Evolutionary conservation across 2,113 vertebrate species (phyloP), one percentile per base, ranked within the genome.

Genomic region (Thryonomys swinderianus): DNA sequence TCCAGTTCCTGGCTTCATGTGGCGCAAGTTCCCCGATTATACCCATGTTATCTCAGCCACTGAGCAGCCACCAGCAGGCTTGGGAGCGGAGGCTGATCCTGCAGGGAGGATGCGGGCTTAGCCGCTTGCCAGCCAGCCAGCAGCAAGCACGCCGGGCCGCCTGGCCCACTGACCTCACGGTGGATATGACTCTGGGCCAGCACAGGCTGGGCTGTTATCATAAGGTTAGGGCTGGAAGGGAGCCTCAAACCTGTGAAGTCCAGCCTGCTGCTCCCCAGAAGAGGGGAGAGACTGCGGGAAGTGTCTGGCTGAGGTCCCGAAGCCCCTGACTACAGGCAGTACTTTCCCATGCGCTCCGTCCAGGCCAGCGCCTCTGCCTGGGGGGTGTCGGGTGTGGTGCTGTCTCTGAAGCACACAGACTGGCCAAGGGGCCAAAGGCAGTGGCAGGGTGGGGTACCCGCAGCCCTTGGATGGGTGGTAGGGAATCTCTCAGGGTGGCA

Each of bases 1-100:
- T 98, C 98, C 97, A 85, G 98, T 98, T 98, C 97, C 94, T 34
- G 37, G 95, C 96, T 97, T 93, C 83, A 85, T 96, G 84, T 94
- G 90, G 78, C 14, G 93, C 91, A 96, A 96, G 96, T 94, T 96
- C 74, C 71, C 96, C 98, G 98, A 98, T 98, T 98, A 97, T 90
- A 90, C 96, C 88, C 57, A 84, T 90, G 96, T 98, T 98, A 98
- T 98, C 98, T 97, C 96, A 96, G 98, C 96, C 21, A 1, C 95
- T 89, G 95, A 91, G 88, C 64, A 85, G 87, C 90, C 86, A 84
- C 86, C 66, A 90, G 92, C 95, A 64, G 62, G 78, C 82, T 85
- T 48, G 51, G 45, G 78, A 95, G 79, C 89, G 53, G 71, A 92
- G 62, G 64, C 5, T 61, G 73, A 74, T 30, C 40, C 87, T 90